These are phyloP conservation scores for Epinephelus lanceolatus DNA, from an alignment of 2,113 vertebrate species.

Conservation along the genomic window DNA sequence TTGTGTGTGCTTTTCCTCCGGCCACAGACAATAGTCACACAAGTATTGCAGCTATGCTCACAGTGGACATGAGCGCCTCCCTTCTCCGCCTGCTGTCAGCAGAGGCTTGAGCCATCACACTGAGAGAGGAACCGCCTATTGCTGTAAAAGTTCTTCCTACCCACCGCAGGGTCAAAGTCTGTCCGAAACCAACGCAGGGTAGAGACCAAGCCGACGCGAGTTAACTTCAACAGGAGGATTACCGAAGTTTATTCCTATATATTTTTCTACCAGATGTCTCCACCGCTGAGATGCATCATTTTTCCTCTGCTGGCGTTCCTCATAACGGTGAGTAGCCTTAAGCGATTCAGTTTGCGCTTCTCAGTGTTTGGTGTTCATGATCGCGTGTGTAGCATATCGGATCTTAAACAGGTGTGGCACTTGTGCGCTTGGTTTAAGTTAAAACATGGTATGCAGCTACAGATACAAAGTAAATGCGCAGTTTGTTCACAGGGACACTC, in stretches of 20 bases:
- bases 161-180: conserved; percentile 70
- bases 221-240: not conserved
- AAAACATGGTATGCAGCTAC: not conserved
- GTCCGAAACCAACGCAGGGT: conserved; percentile 13
- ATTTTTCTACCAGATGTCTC: conserved; percentile 46
- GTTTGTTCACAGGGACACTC: not conserved
- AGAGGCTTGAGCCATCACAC: conserved; percentile 31
- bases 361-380: not conserved
- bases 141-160: conserved; percentile 28
- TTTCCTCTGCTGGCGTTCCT: conserved; percentile 37
- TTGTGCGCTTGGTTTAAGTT: not conserved
- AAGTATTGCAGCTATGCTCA: conserved; percentile 16
- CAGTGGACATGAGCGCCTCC: conserved; percentile 12
- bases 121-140: conserved; percentile 54
- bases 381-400: not conserved
- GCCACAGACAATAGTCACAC: conserved; percentile 36
- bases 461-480: not conserved
- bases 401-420: conserved; percentile 58
- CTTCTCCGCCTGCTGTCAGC: conserved; percentile 63
- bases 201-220: not conserved
- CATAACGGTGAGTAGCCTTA: conserved; percentile 61
- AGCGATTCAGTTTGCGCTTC: not conserved
- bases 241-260: not conserved
- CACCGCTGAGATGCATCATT: conserved; percentile 20
- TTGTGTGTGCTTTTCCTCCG: not conserved